Base-by-base conservation (phyloP, 1,140 invertebrate species). In the Microplitis demolitor region DNA sequence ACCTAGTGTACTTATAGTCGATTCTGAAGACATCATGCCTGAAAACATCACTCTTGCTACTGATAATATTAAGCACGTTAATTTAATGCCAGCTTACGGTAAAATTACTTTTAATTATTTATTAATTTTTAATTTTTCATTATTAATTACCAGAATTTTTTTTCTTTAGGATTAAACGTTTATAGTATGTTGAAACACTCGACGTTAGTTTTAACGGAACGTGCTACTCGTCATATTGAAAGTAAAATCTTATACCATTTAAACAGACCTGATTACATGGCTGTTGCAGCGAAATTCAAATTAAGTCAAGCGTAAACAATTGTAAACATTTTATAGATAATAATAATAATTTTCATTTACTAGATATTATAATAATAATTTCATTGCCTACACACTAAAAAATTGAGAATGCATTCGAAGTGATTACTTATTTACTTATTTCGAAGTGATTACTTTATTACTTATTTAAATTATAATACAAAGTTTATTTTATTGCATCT, bases 131-230 rank as follows among this genome's bases (percentile, higher is more conserved):
- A 61, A 62, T 13, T 11, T 31, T 13, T 62, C 34, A 45, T 69
- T 70, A 8, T 9, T 14, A 51, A 37, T 34, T 67, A 73, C 73
- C 13, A 45, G 60, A 37, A 69, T 9, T 69, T 50, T 74, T 66
- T 76, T 72, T 56, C 74, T 85, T 73, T 67, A 89, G 88, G 93
- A 14, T 84, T 95, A 2, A 95, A 95, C 87, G 93, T 94, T 0
- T 93, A 94, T 78, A 98, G 90, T 83, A 98, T 99, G 95, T 83
- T 99, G 45, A 99, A 99, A 88, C 95, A 99, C 87, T 92, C 97
- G 72, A 99, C 97, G 0, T 83, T 99, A 13, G 92, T 99, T 1
- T 82, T 99, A 0, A 99, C 98, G 2, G 85, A 93, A 76, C 88
- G 89, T 60, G 97, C 97, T 8, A 90, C 96, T 0, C 91, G 97